Conservation (phyloP, 2,888 invertebrate species). For the Sphinx pinastri region DNA sequence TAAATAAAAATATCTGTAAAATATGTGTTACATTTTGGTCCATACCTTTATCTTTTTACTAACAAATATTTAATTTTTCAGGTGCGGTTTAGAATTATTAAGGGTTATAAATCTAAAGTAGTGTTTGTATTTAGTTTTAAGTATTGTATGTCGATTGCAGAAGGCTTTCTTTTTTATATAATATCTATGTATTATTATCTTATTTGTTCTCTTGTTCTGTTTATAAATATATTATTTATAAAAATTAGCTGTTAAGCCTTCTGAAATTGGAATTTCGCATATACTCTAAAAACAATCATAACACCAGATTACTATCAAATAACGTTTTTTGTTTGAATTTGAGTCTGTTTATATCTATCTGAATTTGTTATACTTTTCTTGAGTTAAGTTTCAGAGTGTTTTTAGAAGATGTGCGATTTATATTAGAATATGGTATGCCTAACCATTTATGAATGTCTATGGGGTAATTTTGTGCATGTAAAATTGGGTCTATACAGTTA, state of each 20-base stretch:
- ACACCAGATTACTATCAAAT: no score
- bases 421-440: constrained; percentile 4
- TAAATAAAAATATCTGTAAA: no score
- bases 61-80: constrained; percentile 27
- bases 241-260: not conserved
- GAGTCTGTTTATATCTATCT: no score
- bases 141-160: not conserved
- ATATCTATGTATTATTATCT: not conserved
- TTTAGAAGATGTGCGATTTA: not conserved
- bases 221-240: no score
- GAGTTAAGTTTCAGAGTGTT: no score
- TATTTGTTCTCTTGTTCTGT: no score
- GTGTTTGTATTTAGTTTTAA: constrained; percentile 6
- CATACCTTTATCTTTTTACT: not conserved
- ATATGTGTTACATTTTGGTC: constrained; percentile 10
- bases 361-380: no score
- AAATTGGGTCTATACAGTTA: constrained; percentile 9
- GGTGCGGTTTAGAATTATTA: constrained; percentile 25
- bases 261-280: not conserved
- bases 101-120: constrained; percentile 19
- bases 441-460: constrained; percentile 9
- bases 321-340: no score
- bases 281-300: no score
- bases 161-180: not conserved
- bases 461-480: constrained; percentile 23